Conservation (phyloP, 2,888 invertebrate species). For the Sarcophaga variegata region DNA sequence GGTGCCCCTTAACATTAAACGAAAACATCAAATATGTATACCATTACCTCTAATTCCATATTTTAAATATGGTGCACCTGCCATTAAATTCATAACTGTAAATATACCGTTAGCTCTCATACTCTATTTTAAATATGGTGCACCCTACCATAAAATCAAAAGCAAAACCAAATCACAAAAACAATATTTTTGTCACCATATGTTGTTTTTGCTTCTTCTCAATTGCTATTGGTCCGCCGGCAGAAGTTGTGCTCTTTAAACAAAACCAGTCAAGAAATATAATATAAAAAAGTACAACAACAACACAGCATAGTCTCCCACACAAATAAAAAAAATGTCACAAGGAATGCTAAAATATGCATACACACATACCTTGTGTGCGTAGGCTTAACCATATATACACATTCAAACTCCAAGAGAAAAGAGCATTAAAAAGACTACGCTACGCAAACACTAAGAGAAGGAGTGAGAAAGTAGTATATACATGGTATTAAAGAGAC, state of each 20-base stretch:
- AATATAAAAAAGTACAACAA: neutral
- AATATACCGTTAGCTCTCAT: no score
- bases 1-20: no score
- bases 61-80: no score
- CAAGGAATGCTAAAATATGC: constrained; percentile 51
- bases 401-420: constrained; percentile 11
- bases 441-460: neutral
- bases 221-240: constrained; percentile 6
- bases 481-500: constrained; percentile 39
- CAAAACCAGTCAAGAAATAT: no score
- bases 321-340: constrained; percentile 60
- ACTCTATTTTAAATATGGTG: no score
- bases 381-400: neutral
- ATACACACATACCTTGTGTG: neutral
- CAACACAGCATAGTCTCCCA: constrained; percentile 39
- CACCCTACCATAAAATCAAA: neutral
- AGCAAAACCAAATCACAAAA: neutral
- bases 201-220: neutral
- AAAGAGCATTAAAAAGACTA: constrained; percentile 3
- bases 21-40: no score
- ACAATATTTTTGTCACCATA: constrained; percentile 46
- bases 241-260: neutral
- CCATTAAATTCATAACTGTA: no score
- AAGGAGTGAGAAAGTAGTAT: constrained; percentile 34
- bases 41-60: no score